Evolutionary conservation across 2,888 invertebrate genomes (phyloP).

Genomic region (Dendrolimus pini): DNA sequence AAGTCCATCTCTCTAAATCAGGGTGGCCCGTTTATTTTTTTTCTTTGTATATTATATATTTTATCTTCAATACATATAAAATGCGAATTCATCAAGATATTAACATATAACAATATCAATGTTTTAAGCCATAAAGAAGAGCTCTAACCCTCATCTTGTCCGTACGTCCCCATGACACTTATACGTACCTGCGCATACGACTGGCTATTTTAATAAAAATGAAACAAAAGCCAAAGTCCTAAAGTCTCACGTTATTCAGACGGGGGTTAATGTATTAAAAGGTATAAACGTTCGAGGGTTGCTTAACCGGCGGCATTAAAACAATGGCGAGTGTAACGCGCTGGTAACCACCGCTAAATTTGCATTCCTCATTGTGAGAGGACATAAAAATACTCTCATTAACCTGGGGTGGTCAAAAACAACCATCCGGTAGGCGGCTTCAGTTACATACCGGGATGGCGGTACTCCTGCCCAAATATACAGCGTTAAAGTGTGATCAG

Average conservation of each 20-base stretch:
- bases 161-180: no score
- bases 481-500: no score
- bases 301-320: slow-evolving; percentile 55
- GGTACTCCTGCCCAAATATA: no score
- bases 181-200: not conserved
- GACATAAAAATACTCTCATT: slow-evolving; percentile 74
- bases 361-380: slow-evolving; percentile 74
- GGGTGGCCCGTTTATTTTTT: no score
- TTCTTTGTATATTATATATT: no score
- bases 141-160: no score
- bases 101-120: no score
- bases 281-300: slow-evolving; percentile 53
- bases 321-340: slow-evolving; percentile 61
- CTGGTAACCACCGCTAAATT: slow-evolving; percentile 63
- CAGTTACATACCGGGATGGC: no score
- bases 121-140: no score
- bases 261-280: slow-evolving; percentile 57
- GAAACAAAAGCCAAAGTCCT: slow-evolving; percentile 49
- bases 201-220: slow-evolving; percentile 17
- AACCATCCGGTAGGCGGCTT: slow-evolving; percentile 36
- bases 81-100: no score
- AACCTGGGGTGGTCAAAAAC: slow-evolving; percentile 64
- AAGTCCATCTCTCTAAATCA: no score
- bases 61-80: no score
- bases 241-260: slow-evolving; percentile 42